These are phyloP conservation scores for Pocillopora grandis DNA, from an alignment of 92 coral and sea anemone species.

Conservation along the genomic window DNA sequence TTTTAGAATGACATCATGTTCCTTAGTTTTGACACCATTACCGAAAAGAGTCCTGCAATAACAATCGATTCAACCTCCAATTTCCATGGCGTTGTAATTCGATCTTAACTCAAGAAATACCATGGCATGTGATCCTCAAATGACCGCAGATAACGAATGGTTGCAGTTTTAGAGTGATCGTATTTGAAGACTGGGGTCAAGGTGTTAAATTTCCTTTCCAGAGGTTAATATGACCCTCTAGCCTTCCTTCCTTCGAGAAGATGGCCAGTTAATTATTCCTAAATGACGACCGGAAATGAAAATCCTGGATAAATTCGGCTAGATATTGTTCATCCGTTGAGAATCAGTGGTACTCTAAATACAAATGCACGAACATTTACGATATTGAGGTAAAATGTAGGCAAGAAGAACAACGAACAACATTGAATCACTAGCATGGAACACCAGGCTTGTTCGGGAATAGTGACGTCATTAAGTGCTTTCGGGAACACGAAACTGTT, in stretches of 20 bases:
- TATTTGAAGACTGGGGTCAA: neutral
- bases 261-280: too few relatives aligned
- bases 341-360: neutral
- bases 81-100: neutral
- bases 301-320: neutral
- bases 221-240: too few relatives aligned
- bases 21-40: too few relatives aligned
- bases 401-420: neutral
- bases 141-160: neutral
- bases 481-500: slow-evolving; percentile 16
- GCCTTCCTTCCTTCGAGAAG: neutral
- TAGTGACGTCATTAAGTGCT: slow-evolving; percentile 12
- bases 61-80: too few relatives aligned
- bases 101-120: neutral
- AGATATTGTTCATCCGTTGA: neutral
- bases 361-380: neutral
- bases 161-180: neutral
- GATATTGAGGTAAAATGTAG: neutral
- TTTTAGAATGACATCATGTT: too few relatives aligned
- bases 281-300: neutral
- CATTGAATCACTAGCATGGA: too few relatives aligned
- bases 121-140: neutral
- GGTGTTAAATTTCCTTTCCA: neutral
- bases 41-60: too few relatives aligned
- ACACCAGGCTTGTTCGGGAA: neutral